These are phyloP conservation scores for Bufotes viridis DNA, from an alignment of 2,797 vertebrate species.

Conservation along the genomic window DNA sequence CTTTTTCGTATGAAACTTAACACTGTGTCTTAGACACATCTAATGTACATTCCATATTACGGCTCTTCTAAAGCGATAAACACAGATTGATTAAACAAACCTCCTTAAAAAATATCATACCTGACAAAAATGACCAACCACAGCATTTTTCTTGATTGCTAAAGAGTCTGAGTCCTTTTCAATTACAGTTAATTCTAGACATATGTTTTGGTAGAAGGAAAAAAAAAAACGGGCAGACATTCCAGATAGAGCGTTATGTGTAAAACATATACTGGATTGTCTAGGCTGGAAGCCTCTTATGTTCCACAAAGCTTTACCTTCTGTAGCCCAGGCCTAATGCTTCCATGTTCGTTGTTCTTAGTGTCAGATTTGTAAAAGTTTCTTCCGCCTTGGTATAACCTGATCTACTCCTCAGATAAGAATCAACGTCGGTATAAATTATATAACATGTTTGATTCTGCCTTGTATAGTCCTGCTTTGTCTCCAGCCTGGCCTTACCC, in stretches of 20 bases:
- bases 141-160: slow-evolving; percentile 62
- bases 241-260: slow-evolving; percentile 54
- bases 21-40: slow-evolving; percentile 35
- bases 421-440: background rate
- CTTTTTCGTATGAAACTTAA: slow-evolving; percentile 53
- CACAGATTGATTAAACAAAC: slow-evolving; percentile 61
- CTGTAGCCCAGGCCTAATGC: background rate
- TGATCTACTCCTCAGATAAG: background rate
- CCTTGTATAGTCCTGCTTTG: background rate
- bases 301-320: slow-evolving; percentile 34
- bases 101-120: slow-evolving; percentile 59
- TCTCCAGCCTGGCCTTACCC: background rate
- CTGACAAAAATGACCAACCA: slow-evolving; percentile 62
- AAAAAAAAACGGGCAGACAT: slow-evolving; percentile 38
- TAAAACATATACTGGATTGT: slow-evolving; percentile 43
- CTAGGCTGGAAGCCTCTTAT: slow-evolving; percentile 21
- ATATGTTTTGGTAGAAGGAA: slow-evolving; percentile 51
- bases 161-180: slow-evolving; percentile 60
- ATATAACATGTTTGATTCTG: background rate
- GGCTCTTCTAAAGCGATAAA: slow-evolving; percentile 57
- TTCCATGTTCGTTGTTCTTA: slow-evolving; percentile 16
- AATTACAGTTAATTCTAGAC: slow-evolving; percentile 61
- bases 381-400: background rate
- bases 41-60: slow-evolving; percentile 59
- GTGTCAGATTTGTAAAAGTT: background rate